A percentile compares a stretch with the other conserved stretches of the same genome.
These are phyloP conservation scores for Cydia pomonella DNA, from an alignment of 1,140 invertebrate species.

Conservation along the genomic window DNA sequence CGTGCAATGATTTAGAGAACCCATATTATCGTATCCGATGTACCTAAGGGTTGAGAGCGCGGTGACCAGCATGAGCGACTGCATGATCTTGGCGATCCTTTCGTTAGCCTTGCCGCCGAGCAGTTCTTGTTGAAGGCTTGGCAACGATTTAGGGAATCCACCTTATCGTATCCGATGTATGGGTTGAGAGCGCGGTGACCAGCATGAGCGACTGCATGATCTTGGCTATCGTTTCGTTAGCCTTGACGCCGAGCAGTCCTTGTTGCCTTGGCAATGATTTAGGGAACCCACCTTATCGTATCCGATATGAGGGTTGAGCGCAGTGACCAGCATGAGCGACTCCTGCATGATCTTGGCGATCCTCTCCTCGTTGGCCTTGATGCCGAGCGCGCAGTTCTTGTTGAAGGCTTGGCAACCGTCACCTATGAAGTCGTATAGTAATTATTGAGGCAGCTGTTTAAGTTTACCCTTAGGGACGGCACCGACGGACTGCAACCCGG, in stretches of 20 bases:
- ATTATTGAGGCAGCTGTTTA: too few species aligned
- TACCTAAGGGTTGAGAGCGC: constrained; percentile 99
- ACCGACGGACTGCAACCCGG: too few species aligned
- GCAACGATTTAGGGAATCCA: constrained; percentile 45
- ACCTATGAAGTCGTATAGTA: constrained; percentile 57
- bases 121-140: constrained; percentile 82
- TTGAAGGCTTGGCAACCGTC: constrained; percentile 94
- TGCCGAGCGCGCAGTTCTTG: constrained; percentile 96
- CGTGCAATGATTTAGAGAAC: not conserved
- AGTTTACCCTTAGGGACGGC: too few species aligned
- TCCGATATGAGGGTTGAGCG: constrained; percentile 98
- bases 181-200: constrained; percentile 99
- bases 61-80: constrained; percentile 99
- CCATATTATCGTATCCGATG: constrained; percentile 98
- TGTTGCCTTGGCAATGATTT: not conserved
- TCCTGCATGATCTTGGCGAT: constrained; percentile 94
- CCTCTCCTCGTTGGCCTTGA: constrained; percentile 90
- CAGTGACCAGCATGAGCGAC: constrained; percentile 99
- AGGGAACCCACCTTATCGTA: constrained; percentile 93
- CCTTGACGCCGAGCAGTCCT: constrained; percentile 91
- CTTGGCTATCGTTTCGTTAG: constrained; percentile 91
- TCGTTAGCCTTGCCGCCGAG: constrained; percentile 93
- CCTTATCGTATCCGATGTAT: constrained; percentile 99
- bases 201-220: constrained; percentile 98
- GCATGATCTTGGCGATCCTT: constrained; percentile 90